phyloP scores from a whole-genome alignment of 35 echinoderm and acorn worm genomes.

The Ophioderma brevispina region DNA sequence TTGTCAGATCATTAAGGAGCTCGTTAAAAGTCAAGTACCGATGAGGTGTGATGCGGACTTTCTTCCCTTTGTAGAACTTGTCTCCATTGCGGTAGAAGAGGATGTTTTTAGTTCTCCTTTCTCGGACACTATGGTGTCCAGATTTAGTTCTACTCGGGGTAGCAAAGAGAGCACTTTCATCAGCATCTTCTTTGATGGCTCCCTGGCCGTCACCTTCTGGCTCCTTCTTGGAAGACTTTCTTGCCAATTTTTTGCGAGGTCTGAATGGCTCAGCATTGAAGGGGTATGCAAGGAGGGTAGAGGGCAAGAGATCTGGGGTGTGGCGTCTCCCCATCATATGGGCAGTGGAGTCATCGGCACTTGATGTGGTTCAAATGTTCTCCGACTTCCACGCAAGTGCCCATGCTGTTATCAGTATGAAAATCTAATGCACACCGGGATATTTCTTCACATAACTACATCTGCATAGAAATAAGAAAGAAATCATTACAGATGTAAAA shows the following conservation, averaged over 20 bases:
- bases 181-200: neutral
- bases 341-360: neutral
- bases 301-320: neutral
- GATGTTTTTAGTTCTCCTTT: constrained; percentile 53
- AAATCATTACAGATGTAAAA: neutral
- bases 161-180: neutral
- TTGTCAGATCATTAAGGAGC: constrained; percentile 84
- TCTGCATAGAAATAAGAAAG: neutral
- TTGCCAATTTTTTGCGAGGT: neutral
- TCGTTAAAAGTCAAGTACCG: constrained; percentile 71
- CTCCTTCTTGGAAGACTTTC: neutral
- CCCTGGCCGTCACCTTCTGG: neutral
- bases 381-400: neutral
- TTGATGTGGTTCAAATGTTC: neutral
- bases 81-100: constrained; percentile 95
- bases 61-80: constrained; percentile 87
- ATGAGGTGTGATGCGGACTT: constrained; percentile 82
- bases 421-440: neutral
- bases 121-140: neutral
- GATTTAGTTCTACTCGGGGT: neutral
- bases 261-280: neutral
- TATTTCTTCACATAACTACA: neutral
- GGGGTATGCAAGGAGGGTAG: neutral
- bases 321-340: neutral
- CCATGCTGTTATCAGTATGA: neutral